Evolutionary conservation across 2,888 invertebrate genomes (phyloP).

Genomic region (Anoplius nigerrimus): DNA sequence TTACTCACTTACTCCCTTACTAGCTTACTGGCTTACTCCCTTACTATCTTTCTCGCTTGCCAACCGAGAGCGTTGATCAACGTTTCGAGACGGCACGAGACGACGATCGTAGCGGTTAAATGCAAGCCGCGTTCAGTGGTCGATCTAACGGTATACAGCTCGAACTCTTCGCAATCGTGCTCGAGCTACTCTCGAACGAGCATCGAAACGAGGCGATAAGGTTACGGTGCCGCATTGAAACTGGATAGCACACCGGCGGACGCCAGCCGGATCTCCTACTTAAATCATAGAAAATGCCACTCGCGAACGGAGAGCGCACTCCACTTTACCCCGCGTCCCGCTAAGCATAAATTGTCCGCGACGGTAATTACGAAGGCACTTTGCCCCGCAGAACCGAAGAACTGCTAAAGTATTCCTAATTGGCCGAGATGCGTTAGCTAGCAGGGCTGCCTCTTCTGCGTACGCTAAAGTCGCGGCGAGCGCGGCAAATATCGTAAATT

Average conservation of each 20-base stretch:
- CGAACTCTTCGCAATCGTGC: constrained; percentile 16
- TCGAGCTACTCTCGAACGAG: constrained; percentile 34
- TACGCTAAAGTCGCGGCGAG: too few relatives aligned
- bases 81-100: constrained; percentile 10
- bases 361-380: background rate
- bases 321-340: background rate
- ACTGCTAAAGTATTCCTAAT: too few relatives aligned
- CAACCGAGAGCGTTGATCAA: constrained; percentile 25
- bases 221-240: constrained; percentile 43
- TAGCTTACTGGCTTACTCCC: too few relatives aligned
- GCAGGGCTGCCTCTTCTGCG: too few relatives aligned
- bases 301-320: constrained; percentile 9
- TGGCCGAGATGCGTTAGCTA: too few relatives aligned
- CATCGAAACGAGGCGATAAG: constrained; percentile 47
- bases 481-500: too few relatives aligned
- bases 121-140: constrained; percentile 18
- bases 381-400: too few relatives aligned
- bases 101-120: constrained; percentile 36
- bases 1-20: too few relatives aligned
- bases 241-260: constrained; percentile 29
- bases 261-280: too few relatives aligned
- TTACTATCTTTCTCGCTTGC: too few relatives aligned
- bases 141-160: constrained; percentile 36
- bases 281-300: constrained; percentile 40
- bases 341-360: constrained; percentile 1